phyloP scores from a whole-genome alignment of 2,888 invertebrate species.

The Sinopyrophorus schimmeli region DNA sequence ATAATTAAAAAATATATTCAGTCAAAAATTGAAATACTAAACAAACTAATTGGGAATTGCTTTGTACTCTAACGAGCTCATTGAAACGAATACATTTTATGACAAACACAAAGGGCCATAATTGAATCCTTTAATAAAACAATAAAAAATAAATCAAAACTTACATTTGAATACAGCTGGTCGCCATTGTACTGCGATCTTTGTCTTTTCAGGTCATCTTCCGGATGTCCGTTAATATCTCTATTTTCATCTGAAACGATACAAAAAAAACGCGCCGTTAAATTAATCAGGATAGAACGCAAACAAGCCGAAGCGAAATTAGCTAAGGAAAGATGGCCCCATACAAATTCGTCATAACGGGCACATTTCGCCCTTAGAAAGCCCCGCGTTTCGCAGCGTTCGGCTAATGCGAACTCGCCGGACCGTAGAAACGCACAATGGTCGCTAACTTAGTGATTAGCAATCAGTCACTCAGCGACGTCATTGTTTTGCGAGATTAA shows the following conservation, averaged over 20 bases:
- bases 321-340: no score
- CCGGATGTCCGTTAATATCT: conserved; percentile 84
- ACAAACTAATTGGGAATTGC: no score
- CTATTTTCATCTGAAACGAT: conserved; percentile 85
- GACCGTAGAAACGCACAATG: conserved; percentile 37
- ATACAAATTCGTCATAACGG: conserved; percentile 36
- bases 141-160: conserved; percentile 43
- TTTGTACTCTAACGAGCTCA: no score
- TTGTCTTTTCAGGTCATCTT: conserved; percentile 87
- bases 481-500: conserved; percentile 43
- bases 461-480: conserved; percentile 43
- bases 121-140: neutral
- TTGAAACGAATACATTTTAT: no score
- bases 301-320: neutral
- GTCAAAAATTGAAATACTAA: no score
- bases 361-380: conserved; percentile 38
- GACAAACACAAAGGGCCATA: neutral
- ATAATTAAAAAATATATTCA: no score
- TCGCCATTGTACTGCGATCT: conserved; percentile 87
- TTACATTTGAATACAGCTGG: conserved; percentile 86
- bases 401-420: conserved; percentile 37
- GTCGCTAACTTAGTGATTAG: conserved; percentile 43
- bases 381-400: conserved; percentile 40
- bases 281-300: conserved; percentile 15
- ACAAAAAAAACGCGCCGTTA: conserved; percentile 33